These are phyloP conservation scores for Acleris emargana DNA, from an alignment of 2,888 invertebrate species.

Conservation along the genomic window DNA sequence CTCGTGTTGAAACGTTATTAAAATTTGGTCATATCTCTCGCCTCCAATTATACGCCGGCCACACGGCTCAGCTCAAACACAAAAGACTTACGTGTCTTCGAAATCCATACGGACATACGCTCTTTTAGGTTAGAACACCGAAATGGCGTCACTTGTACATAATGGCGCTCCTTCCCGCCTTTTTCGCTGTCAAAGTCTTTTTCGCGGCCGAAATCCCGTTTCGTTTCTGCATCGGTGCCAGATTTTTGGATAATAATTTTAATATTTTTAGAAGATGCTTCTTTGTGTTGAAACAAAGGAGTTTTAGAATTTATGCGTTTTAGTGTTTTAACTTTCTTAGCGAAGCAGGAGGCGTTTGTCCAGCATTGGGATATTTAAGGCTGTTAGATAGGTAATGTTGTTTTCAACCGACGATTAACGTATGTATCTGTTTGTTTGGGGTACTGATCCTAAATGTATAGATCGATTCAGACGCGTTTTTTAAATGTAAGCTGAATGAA, in stretches of 20 bases:
- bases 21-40: conserved; percentile 64
- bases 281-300: conserved; percentile 23
- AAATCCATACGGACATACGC: conserved; percentile 10
- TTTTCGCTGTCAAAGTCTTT: conserved; percentile 44
- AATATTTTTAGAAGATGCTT: conserved; percentile 28
- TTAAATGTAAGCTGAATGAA: too few relatives aligned
- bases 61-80: neutral
- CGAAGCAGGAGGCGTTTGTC: neutral
- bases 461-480: too few relatives aligned
- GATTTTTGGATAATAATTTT: conserved; percentile 37
- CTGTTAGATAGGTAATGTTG: too few relatives aligned
- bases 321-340: neutral
- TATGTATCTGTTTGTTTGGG: too few relatives aligned
- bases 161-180: conserved; percentile 57
- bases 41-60: conserved; percentile 58
- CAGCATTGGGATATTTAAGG: too few relatives aligned
- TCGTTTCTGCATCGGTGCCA: conserved; percentile 37
- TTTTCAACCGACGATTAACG: too few relatives aligned
- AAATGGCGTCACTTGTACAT: conserved; percentile 73
- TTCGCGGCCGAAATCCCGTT: conserved; percentile 38
- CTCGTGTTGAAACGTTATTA: conserved; percentile 54
- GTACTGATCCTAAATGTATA: too few relatives aligned
- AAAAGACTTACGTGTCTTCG: conserved; percentile 3
- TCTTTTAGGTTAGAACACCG: neutral
- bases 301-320: conserved; percentile 39